phyloP scores from a whole-genome alignment of 2,888 invertebrate species.

The Eudasyphora cyanicolor region DNA sequence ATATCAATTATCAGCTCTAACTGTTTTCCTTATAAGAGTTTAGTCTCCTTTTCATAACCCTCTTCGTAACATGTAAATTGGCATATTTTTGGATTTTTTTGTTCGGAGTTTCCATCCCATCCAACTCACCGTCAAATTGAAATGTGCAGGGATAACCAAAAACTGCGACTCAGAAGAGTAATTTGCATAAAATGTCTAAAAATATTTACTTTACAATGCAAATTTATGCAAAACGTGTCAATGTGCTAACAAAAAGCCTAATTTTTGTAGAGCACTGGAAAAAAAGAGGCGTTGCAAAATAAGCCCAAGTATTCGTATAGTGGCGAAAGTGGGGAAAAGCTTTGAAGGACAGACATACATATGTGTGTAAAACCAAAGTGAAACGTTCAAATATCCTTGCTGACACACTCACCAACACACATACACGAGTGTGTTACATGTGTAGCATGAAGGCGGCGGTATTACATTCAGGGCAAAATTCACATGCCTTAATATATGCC shows the following conservation, averaged over 20 bases:
- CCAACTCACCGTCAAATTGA: not conserved
- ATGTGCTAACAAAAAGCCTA: conserved; percentile 73
- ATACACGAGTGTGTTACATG: not conserved
- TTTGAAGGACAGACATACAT: conserved; percentile 44
- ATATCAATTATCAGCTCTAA: too few relatives aligned
- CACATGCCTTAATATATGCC: not conserved
- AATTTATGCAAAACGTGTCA: conserved; percentile 77
- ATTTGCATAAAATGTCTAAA: conserved; percentile 64
- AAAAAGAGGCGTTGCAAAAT: conserved; percentile 56
- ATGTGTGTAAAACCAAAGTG: conserved; percentile 60
- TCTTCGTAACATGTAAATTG: too few relatives aligned
- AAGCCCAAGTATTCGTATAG: not conserved
- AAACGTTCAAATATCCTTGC: not conserved
- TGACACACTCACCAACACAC: too few relatives aligned
- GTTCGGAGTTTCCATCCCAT: not conserved
- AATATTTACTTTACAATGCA: conserved; percentile 70
- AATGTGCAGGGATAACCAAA: not conserved
- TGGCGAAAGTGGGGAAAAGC: conserved; percentile 44
- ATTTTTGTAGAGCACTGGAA: conserved; percentile 54
- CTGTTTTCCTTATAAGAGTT: too few relatives aligned
- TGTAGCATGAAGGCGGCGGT: not conserved
- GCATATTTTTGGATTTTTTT: not conserved
- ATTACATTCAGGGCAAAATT: not conserved
- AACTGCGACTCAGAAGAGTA: conserved; percentile 21
- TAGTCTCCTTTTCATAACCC: too few relatives aligned